Conservation (phyloP, 2,888 invertebrate genomes). For the Drosophila paramelanica region DNA sequence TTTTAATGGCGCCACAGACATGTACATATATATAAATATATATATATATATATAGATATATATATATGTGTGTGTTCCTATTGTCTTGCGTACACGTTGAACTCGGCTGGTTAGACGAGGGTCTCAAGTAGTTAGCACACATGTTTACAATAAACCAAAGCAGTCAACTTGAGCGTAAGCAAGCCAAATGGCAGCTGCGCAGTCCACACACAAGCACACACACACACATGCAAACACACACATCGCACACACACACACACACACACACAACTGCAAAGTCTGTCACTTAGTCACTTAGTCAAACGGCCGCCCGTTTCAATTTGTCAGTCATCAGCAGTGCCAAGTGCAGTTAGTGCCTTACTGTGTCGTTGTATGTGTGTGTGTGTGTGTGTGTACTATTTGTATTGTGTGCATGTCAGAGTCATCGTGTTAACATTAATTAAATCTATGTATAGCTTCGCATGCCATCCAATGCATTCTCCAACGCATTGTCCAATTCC, state of each 20-base stretch:
- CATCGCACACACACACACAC: slow-evolving; percentile 20
- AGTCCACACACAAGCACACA: slow-evolving; percentile 24
- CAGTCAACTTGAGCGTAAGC: slow-evolving; percentile 70
- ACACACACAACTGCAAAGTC: slow-evolving; percentile 45
- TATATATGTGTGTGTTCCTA: slow-evolving; percentile 27
- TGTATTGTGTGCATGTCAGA: slow-evolving; percentile 76
- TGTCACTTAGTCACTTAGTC: slow-evolving; percentile 69
- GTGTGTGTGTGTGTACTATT: slow-evolving; percentile 39
- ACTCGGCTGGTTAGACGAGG: slow-evolving; percentile 33
- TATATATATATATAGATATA: slow-evolving; percentile 7
- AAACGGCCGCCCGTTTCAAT: slow-evolving; percentile 66
- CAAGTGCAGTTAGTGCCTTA: slow-evolving; percentile 40
- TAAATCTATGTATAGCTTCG: slow-evolving; percentile 67
- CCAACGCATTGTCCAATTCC: slow-evolving; percentile 40
- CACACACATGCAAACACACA: slow-evolving; percentile 1
- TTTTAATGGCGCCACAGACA: slow-evolving; percentile 30
- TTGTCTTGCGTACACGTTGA: slow-evolving; percentile 48
- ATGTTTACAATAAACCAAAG: slow-evolving; percentile 75
- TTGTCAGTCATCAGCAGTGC: slow-evolving; percentile 73
- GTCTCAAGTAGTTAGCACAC: slow-evolving; percentile 70
- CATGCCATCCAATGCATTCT: slow-evolving; percentile 37
- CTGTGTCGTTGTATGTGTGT: slow-evolving; percentile 2
- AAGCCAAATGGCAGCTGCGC: slow-evolving; percentile 68
- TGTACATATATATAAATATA: not conserved
- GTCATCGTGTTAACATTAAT: slow-evolving; percentile 80